Evolutionary conservation across 2,888 invertebrate species (phyloP).

Genomic region (Pyrrhia umbra): DNA sequence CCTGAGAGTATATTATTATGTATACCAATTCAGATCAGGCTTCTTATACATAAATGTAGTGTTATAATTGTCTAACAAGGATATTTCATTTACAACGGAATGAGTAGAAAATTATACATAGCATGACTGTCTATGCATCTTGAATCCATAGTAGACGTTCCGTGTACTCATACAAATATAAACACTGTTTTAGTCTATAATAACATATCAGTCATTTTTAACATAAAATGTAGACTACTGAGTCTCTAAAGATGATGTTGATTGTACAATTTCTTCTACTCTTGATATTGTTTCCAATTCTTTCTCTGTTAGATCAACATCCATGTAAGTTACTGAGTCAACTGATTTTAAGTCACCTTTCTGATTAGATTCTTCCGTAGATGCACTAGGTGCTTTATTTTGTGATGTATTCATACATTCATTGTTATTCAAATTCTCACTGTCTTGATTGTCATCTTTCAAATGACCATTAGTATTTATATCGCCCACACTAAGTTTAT

Average conservation of each 20-base stretch:
- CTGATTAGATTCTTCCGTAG: not conserved
- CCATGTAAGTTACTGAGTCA: constrained; percentile 38
- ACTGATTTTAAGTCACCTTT: constrained; percentile 3
- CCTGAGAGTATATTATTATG: constrained; percentile 5
- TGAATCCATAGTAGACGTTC: constrained; percentile 1
- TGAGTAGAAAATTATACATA: constrained; percentile 1
- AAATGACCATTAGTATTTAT: constrained; percentile 15
- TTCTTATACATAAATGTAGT: not conserved
- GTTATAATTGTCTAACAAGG: not conserved
- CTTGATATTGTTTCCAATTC: constrained; percentile 6
- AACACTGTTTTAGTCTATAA: constrained; percentile 9
- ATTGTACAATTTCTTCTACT: constrained; percentile 14
- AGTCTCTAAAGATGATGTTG: constrained; percentile 2
- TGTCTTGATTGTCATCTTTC: constrained; percentile 16
- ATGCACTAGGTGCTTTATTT: constrained; percentile 9
- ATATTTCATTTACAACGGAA: constrained; percentile 12
- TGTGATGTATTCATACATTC: constrained; percentile 35
- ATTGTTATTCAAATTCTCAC: constrained; percentile 9
- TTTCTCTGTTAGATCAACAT: constrained; percentile 36
- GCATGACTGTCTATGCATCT: not conserved
- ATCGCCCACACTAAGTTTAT: constrained; percentile 21
- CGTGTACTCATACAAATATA: constrained; percentile 16
- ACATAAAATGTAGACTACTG: constrained; percentile 15
- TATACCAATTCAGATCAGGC: not conserved
- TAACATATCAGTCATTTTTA: constrained; percentile 37